Conservation (phyloP, 2,113 vertebrate species). For the Mesoclemmys tuberculata region DNA sequence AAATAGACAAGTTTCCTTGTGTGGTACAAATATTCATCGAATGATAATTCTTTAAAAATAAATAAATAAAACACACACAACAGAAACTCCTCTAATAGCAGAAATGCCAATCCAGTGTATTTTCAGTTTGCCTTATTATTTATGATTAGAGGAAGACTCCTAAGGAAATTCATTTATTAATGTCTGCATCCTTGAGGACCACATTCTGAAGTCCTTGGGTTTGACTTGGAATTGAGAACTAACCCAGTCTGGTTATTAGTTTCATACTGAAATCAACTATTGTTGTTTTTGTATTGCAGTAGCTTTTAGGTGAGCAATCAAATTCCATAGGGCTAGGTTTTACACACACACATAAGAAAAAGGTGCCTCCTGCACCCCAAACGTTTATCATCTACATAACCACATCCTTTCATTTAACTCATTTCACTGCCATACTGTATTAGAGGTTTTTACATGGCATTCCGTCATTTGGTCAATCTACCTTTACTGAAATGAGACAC, state of each 20-base stretch:
- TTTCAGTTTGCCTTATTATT: neutral
- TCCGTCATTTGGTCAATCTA: neutral
- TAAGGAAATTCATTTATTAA: neutral
- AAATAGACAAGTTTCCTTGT: constrained; percentile 2
- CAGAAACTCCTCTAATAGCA: neutral
- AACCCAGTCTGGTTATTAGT: neutral
- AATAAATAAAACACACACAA: neutral
- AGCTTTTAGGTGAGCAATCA: neutral
- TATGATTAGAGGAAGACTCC: neutral
- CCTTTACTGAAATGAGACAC: neutral
- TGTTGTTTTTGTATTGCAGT: neutral
- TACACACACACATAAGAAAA: neutral
- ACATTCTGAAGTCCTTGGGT: neutral
- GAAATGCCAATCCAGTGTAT: neutral
- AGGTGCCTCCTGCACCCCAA: neutral
- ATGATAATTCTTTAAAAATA: neutral
- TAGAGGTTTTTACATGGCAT: neutral
- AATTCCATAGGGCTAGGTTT: neutral
- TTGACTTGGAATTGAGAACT: neutral
- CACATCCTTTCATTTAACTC: neutral
- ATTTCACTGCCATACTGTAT: neutral
- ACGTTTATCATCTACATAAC: neutral
- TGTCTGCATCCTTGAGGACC: neutral
- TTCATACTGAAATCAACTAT: neutral
- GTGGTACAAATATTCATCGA: neutral